Base-by-base conservation (phyloP, 1,140 invertebrate species). In the Drosophila rufa region DNA sequence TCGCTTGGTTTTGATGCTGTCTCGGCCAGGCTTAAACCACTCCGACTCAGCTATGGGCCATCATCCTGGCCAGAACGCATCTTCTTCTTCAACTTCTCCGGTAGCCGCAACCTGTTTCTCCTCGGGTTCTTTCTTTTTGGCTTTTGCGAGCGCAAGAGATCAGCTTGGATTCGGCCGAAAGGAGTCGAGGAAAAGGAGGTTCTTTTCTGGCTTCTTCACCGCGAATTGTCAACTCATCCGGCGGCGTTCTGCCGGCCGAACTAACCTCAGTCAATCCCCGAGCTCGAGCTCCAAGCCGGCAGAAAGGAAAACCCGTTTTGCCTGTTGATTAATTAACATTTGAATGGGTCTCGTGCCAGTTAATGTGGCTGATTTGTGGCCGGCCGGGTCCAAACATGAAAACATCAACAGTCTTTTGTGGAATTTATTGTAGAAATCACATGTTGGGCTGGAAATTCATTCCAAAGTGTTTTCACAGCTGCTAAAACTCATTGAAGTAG, bases 291-390 rank as follows among this genome's bases (percentile, higher is more conserved):
- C 12, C 46, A 64, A 61, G 67, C 83, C 80, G 83, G 84, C 84
- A 46, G 57, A 68, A 19, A 51, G 43, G 51, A 42, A 58, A 47
- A 51, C 60, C 43, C 30, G 66, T 75, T 58, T 57, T 47, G 42
- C 22, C 79, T 61, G 48, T 67, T 84, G 66, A 80, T 86, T 86
- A 86, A 86, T 79, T 86, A 87, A 76, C 70, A 82, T 86, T 82
- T 79, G 69, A 82, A 87, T 82, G 83, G 70, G 74, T 64, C 61
- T 82, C 75, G 79, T 87, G 83, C 70, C 71, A 66, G 62, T 58
- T 77, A 78, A 82, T 70, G 80, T 56, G 57, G 7, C 70, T 86
- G 82, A 86, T 82, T 86, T 87, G 81, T 77, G 80, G 59, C 58
- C 22, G 76, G 59, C 55, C 17, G 42, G 25, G 12, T 48, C 51